A percentile compares a stretch with the other conserved stretches of the same genome.
phyloP scores from a whole-genome alignment of 2,888 invertebrate species.

The Notocelia uddmanniana region DNA sequence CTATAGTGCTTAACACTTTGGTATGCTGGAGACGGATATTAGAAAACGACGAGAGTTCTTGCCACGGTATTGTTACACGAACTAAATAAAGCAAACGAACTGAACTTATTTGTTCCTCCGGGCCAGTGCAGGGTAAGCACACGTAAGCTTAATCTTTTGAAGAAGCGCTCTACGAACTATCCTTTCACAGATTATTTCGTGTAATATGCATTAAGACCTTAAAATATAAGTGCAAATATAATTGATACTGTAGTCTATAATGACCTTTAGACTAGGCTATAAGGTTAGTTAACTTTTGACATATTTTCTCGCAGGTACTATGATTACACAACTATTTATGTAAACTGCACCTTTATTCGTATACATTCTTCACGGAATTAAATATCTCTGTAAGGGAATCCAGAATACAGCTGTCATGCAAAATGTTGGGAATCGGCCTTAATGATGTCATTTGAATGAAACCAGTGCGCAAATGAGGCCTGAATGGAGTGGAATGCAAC shows the following conservation, averaged over 20 bases:
- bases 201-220: background rate
- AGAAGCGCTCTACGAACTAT: constrained; percentile 43
- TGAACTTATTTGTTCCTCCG: constrained; percentile 69
- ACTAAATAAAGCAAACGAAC: constrained; percentile 71
- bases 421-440: constrained; percentile 55
- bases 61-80: constrained; percentile 68
- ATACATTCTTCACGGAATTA: background rate
- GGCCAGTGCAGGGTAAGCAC: constrained; percentile 57
- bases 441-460: constrained; percentile 70
- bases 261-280: background rate
- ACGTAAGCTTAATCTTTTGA: constrained; percentile 56
- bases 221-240: background rate
- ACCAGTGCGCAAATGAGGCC: constrained; percentile 65
- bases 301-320: background rate
- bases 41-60: constrained; percentile 64
- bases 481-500: constrained; percentile 53
- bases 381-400: constrained; percentile 11
- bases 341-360: background rate
- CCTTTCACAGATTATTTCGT: constrained; percentile 11
- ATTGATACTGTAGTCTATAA: background rate
- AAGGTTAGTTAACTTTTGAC: background rate
- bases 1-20: constrained; percentile 52
- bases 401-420: constrained; percentile 53
- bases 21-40: constrained; percentile 58
- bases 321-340: too few relatives aligned